These are phyloP conservation scores for Thaumetopoea pityocampa DNA, from an alignment of 1,140 invertebrate species.

Conservation along the genomic window DNA sequence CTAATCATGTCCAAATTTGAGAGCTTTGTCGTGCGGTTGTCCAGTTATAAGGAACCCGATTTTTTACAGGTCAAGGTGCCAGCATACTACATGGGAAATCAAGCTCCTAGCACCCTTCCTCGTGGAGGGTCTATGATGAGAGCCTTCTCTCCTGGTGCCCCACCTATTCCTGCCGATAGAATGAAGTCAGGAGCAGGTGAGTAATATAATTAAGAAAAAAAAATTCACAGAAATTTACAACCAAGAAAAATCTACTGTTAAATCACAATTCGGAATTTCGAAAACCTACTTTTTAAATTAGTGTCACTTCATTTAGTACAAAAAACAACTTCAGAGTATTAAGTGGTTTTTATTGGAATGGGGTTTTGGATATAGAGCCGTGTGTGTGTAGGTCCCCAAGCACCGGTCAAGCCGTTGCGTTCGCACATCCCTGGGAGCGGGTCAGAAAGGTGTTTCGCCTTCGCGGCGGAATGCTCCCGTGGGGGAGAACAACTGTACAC, in stretches of 20 bases:
- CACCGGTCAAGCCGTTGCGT: constrained; percentile 80
- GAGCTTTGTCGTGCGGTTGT: no score
- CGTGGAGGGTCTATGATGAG: constrained; percentile 79
- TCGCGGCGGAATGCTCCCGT: constrained; percentile 70
- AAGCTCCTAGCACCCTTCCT: constrained; percentile 77
- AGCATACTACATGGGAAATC: constrained; percentile 79
- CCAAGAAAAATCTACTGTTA: no score
- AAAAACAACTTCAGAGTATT: no score
- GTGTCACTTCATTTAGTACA: no score
- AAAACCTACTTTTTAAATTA: no score
- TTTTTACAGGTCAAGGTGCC: constrained; percentile 61
- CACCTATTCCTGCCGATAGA: constrained; percentile 75
- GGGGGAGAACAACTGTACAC: constrained; percentile 77
- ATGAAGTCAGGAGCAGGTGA: constrained; percentile 72
- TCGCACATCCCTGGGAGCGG: constrained; percentile 73
- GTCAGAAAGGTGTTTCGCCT: constrained; percentile 77
- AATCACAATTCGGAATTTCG: no score
- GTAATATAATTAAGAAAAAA: no score
- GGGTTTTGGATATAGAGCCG: constrained; percentile 31
- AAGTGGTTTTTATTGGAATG: no score
- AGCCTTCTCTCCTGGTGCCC: constrained; percentile 81
- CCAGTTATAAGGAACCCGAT: no score
- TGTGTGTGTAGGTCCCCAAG: constrained; percentile 72
- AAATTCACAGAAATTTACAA: no score
- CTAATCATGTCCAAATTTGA: no score